phyloP scores from a whole-genome alignment of 2,113 vertebrate genomes.

The Ptilonorhynchus violaceus region DNA sequence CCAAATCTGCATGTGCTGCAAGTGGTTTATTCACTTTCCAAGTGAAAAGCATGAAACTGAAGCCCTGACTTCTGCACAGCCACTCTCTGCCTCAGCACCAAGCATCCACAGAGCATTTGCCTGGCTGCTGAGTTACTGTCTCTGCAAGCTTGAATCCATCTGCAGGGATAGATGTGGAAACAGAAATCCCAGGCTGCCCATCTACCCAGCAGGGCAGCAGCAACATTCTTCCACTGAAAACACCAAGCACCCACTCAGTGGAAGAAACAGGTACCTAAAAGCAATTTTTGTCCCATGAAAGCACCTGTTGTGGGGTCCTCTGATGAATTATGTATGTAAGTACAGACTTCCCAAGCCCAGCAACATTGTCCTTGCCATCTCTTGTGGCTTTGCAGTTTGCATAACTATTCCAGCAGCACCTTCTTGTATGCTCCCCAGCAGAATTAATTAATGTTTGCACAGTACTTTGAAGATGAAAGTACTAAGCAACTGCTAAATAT shows the following conservation, averaged over 20 bases:
- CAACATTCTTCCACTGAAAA: background rate
- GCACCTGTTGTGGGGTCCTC: background rate
- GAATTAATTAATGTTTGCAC: slow-evolving; percentile 56
- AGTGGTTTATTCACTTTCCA: background rate
- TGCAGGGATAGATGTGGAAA: background rate
- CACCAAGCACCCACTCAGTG: background rate
- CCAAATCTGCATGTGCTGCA: background rate
- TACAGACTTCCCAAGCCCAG: background rate
- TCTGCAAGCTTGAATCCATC: background rate
- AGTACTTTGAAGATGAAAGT: slow-evolving; percentile 56
- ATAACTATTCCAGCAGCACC: background rate
- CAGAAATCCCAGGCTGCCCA: background rate
- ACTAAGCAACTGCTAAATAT: slow-evolving; percentile 19
- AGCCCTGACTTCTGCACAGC: background rate
- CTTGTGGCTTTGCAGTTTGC: background rate
- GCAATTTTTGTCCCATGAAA: background rate
- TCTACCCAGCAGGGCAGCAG: background rate
- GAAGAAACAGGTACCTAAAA: background rate
- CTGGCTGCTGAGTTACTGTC: background rate
- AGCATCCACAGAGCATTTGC: background rate
- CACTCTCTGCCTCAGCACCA: background rate
- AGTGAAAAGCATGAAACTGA: background rate
- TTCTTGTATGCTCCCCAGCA: background rate
- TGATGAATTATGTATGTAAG: background rate
- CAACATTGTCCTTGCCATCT: background rate